These are phyloP conservation scores for Troides aeacus DNA, from an alignment of 2,888 invertebrate genomes.

Conservation along the genomic window DNA sequence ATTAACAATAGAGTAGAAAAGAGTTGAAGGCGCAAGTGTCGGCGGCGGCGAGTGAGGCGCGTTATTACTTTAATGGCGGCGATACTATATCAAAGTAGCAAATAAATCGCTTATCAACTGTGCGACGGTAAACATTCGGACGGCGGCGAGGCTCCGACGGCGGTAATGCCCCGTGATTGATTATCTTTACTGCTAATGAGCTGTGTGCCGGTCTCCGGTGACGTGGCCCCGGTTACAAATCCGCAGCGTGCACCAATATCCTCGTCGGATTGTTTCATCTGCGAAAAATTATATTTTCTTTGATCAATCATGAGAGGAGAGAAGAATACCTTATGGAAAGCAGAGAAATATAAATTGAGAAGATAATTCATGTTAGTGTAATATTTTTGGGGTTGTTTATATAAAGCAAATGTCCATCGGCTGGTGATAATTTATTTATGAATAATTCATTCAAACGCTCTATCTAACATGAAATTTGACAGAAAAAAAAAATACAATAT, in stretches of 20 bases:
- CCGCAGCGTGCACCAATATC: not conserved
- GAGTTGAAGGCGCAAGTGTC: conserved; percentile 6
- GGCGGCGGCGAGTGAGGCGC: conserved; percentile 10
- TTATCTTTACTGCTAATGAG: conserved; percentile 73
- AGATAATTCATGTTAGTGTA: too few relatives aligned
- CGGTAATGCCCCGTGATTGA: conserved; percentile 73
- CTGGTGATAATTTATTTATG: too few relatives aligned
- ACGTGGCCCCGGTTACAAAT: conserved; percentile 38
- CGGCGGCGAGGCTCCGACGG: conserved; percentile 45
- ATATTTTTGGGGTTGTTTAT: too few relatives aligned
- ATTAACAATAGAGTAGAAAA: not conserved
- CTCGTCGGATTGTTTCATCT: too few relatives aligned
- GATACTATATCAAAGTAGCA: conserved; percentile 22
- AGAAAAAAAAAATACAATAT: too few relatives aligned
- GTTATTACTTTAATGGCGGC: conserved; percentile 17
- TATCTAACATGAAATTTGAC: too few relatives aligned
- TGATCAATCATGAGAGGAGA: too few relatives aligned
- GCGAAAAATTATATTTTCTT: too few relatives aligned
- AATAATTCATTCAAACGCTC: too few relatives aligned
- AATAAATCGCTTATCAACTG: conserved; percentile 31
- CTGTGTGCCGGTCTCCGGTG: conserved; percentile 52
- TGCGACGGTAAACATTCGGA: conserved; percentile 40
- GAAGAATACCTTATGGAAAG: too few relatives aligned
- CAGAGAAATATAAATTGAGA: too few relatives aligned
- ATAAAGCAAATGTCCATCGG: too few relatives aligned